Evolutionary conservation across 2,888 invertebrate species (phyloP).

Genomic region (Tipula unca): DNA sequence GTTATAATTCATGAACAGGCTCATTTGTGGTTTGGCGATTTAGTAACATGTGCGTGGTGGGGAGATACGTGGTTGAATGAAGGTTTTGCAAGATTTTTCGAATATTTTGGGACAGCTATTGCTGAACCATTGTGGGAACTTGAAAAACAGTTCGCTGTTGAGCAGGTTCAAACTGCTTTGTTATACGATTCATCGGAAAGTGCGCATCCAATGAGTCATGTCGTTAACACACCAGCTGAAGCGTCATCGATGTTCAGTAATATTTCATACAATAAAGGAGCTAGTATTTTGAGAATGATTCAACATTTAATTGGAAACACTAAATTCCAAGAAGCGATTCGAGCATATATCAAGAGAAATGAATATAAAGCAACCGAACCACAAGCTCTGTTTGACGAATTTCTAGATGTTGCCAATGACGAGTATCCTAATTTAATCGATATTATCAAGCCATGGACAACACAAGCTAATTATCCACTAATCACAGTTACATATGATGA

Average conservation of each 20-base stretch:
- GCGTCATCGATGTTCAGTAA: slow-evolving; percentile 55
- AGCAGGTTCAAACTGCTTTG: slow-evolving; percentile 58
- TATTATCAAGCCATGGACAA: slow-evolving; percentile 46
- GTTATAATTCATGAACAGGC: slow-evolving; percentile 46
- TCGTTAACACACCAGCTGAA: slow-evolving; percentile 49
- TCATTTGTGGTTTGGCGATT: slow-evolving; percentile 61
- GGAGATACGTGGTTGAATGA: slow-evolving; percentile 56
- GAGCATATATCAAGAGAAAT: slow-evolving; percentile 44
- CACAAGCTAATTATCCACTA: slow-evolving; percentile 56
- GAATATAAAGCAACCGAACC: slow-evolving; percentile 16
- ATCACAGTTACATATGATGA: slow-evolving; percentile 41
- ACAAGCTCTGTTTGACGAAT: not conserved
- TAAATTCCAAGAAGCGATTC: slow-evolving; percentile 48
- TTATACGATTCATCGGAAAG: slow-evolving; percentile 48
- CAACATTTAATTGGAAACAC: slow-evolving; percentile 50
- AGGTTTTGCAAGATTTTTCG: slow-evolving; percentile 61
- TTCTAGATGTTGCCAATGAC: not conserved
- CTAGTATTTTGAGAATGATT: slow-evolving; percentile 58
- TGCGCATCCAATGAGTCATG: slow-evolving; percentile 51
- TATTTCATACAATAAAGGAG: slow-evolving; percentile 62
- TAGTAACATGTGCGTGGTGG: slow-evolving; percentile 49
- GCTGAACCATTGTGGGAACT: slow-evolving; percentile 54
- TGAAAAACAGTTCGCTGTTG: slow-evolving; percentile 58
- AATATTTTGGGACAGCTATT: slow-evolving; percentile 44
- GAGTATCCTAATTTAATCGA: not conserved